Evolutionary conservation across 2,888 invertebrate species (phyloP), one percentile per base, ranked within the genome.

Genomic region (Drosophila kuntzei): DNA sequence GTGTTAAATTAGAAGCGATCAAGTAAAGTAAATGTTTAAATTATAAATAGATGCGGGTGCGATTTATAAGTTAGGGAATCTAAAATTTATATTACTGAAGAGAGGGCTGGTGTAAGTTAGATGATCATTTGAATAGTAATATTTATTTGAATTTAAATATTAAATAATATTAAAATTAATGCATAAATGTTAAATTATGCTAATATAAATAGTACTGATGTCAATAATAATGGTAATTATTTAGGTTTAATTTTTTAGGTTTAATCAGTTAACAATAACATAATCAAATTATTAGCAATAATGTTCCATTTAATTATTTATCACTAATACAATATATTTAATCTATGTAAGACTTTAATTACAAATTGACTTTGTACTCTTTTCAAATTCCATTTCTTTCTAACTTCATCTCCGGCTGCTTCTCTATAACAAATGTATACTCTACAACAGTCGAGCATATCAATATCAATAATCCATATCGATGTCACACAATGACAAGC

Each of bases 401-500:
- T 16, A 2, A 14, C 18, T 8, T 18, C 1, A 25, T 1, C n/a
- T 18, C 11, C n/a, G 41, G 3, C 12, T 20, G 20, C 12, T 41
- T 7, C 12, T 20, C 20, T 22, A 6, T 20, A 11, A 32, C 29
- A 27, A 22, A 11, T 14, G 29, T 9, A 11, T 11, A 9, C 41
- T 27, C 29, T 32, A 32, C 53, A 29, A 29, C 9, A 29, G 29
- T 29, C 9, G 3, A 22, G 41, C 53, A 14, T 75, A 68, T 72
- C 66, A 65, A 80, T 76, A 77, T 88, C 78, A 77, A 79, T 83
- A 64, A 60, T 58, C 83, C 75, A 77, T 61, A 75, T 86, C 61
- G 71, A 65, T 86, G 77, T 70, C 71, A 68, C 54, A 73, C 68
- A 69, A 77, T 86, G 88, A 83, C 88, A 83, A 71, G 80, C 86